A percentile compares a stretch with the other conserved stretches of the same genome.
These are phyloP conservation scores for Geophilus truncorum DNA, from an alignment of 2,888 invertebrate genomes.

Conservation along the genomic window DNA sequence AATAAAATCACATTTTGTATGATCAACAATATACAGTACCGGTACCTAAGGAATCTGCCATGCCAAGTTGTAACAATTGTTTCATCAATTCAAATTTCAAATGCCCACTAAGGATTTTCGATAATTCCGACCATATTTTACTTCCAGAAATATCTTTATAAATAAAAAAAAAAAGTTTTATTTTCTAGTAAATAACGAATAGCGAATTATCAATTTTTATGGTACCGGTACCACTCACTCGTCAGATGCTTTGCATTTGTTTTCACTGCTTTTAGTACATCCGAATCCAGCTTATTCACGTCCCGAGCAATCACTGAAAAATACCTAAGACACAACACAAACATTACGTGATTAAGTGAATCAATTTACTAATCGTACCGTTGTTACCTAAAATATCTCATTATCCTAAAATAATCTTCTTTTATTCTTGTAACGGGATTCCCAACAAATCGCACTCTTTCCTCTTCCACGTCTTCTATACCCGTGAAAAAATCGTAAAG, in stretches of 20 bases:
- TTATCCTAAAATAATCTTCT: constrained; percentile 92
- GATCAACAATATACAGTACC: too few species aligned
- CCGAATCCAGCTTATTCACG: too few species aligned
- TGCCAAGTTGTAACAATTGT: constrained; percentile 68
- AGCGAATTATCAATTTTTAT: too few species aligned
- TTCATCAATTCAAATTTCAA: constrained; percentile 67
- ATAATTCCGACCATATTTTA: constrained; percentile 90
- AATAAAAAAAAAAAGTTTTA: neutral
- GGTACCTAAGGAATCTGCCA: constrained; percentile 69
- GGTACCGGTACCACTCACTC: too few species aligned
- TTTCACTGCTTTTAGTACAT: too few species aligned
- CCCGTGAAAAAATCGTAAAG: constrained; percentile 93
- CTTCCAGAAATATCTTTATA: constrained; percentile 81
- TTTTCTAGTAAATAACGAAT: neutral
- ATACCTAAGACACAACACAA: too few species aligned
- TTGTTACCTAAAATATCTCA: constrained; percentile 60
- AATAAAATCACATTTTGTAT: too few species aligned
- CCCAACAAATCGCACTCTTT: constrained; percentile 86
- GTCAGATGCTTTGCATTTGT: too few species aligned
- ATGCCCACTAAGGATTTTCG: constrained; percentile 79
- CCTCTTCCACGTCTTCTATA: constrained; percentile 75
- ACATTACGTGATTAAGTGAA: too few species aligned
- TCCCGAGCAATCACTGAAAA: too few species aligned
- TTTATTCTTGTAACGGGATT: constrained; percentile 77
- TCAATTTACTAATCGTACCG: neutral